Base-by-base conservation (phyloP, 2,888 invertebrate species). In the Caenorhabditis panamensis region DNA sequence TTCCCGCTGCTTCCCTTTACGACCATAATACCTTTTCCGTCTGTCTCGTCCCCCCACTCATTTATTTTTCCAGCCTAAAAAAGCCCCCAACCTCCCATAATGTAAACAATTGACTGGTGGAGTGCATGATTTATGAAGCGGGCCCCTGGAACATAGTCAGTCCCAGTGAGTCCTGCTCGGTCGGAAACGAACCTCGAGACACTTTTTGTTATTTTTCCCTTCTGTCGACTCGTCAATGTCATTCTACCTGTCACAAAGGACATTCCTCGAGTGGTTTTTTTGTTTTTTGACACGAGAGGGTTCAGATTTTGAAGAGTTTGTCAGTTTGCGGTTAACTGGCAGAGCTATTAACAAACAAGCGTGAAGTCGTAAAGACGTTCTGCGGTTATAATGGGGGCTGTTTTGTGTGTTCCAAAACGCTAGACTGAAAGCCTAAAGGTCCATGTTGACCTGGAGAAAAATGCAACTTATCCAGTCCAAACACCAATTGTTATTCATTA, bases 101-200 rank as follows among this genome's bases (percentile, higher is more conserved):
- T 31, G 31, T 54, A 67, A 56, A 67, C 69, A 56, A 56, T 28
- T 22, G 37, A 28, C 49, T 28, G 36, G 20, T n/a, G 26, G 20
- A 51, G 62, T 71, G 41, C 73, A 73, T 73, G 64, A 66, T 73
- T 66, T 51, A 64, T 73, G 73, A 73, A 66, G 61, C 49, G 11
- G 36, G 36, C 36, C 44, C 53, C 0, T 26, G 54, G 62, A 61
- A 69, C 61, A 51, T 37, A 37, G 36, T 53, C 36, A 16, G 11
- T 44, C 11, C 62, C 31, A 31, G n/a, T n/a, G n/a, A 31, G 31
- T 31, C 9, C 9, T 31, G 31, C 9, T 31, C n/a, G n/a, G n/a
- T n/a, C n/a, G n/a, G n/a, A n/a, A n/a, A n/a, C n/a, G n/a, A n/a
- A n/a, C n/a, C n/a, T n/a, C n/a, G n/a, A n/a, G n/a, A n/a, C 31